These are phyloP conservation scores for Eunapius fragilis DNA, from an alignment of 37 sponge, comb jelly and placozoan genomes.

Conservation along the genomic window DNA sequence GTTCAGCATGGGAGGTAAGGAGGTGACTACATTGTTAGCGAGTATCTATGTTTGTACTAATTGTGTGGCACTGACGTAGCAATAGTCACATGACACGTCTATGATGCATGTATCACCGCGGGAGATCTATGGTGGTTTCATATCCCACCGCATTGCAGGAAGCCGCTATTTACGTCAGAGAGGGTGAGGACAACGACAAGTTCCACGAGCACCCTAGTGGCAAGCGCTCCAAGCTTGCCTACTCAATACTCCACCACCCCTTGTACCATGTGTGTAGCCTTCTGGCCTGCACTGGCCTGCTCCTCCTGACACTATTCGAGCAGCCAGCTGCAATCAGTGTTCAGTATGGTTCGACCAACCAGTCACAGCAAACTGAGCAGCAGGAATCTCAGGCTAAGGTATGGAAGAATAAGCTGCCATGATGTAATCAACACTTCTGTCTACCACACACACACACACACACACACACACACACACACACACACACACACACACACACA, in stretches of 20 bases:
- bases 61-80: no score
- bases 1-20: neutral
- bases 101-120: no score
- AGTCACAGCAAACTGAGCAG: no score
- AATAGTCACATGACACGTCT: no score
- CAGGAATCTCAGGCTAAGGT: no score
- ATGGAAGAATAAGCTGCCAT: no score
- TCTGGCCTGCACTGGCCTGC: slow-evolving; percentile 35
- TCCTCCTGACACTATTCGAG: slow-evolving; percentile 75
- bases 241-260: slow-evolving; percentile 71
- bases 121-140: no score
- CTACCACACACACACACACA: neutral
- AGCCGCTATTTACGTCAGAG: slow-evolving; percentile 73
- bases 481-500: neutral
- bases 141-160: slow-evolving; percentile 42
- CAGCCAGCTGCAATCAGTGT: slow-evolving; percentile 56
- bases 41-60: no score
- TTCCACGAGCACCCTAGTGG: slow-evolving; percentile 55
- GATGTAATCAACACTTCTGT: neutral
- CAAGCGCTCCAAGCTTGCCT: slow-evolving; percentile 61
- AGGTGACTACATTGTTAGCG: no score
- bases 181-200: slow-evolving; percentile 86
- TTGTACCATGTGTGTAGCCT: slow-evolving; percentile 48
- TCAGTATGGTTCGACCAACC: no score
- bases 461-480: slow-evolving; percentile 3